These are phyloP conservation scores for Ridgeia piscesae DNA, from an alignment of 1,140 invertebrate genomes.

Conservation along the genomic window DNA sequence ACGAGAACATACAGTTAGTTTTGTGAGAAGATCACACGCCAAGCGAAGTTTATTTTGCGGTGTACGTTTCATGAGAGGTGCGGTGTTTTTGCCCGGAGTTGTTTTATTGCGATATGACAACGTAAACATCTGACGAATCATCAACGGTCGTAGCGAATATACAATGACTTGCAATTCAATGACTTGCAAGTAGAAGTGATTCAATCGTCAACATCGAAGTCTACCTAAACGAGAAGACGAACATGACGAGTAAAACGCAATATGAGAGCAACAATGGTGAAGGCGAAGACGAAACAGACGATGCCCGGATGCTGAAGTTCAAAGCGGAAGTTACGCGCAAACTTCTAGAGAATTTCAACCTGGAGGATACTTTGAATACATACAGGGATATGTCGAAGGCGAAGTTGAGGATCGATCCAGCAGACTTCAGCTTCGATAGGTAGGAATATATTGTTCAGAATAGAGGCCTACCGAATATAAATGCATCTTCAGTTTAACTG, in stretches of 20 bases:
- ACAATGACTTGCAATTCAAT: not conserved
- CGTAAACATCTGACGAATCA: too few species aligned
- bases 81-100: not conserved
- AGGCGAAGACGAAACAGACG: not conserved
- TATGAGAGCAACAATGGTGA: not conserved
- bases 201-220: not conserved
- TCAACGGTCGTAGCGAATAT: not conserved
- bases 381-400: not conserved
- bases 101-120: not conserved
- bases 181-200: not conserved
- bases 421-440: not conserved
- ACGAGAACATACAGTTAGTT: not conserved
- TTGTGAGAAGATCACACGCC: not conserved
- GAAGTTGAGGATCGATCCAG: not conserved
- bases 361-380: not conserved
- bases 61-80: not conserved
- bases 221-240: not conserved
- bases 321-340: not conserved
- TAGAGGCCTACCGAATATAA: too few species aligned
- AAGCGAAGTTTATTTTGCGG: not conserved
- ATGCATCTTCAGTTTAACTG: too few species aligned
- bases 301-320: not conserved
- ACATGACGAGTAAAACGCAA: not conserved
- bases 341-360: not conserved
- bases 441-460: not conserved